Percentiles rank a stretch among this genome's conserved stretches.
Conservation (phyloP, 2,888 invertebrate genomes). For the Lasioglossum pauxillum region DNA sequence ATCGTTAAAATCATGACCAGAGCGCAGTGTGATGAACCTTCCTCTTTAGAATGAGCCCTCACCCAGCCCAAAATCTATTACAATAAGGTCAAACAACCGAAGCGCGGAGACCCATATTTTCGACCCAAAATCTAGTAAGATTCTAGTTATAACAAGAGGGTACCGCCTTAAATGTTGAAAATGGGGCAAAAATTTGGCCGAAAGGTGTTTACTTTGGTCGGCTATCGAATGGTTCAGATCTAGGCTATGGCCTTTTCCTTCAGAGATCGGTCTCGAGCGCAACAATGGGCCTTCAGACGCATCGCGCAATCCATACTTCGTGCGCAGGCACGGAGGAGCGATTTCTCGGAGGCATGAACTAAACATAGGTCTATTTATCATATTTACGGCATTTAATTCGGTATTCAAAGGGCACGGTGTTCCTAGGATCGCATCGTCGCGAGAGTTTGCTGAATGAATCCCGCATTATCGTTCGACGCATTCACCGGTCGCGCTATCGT, state of each 20-base stretch:
- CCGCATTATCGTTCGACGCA: conserved; percentile 51
- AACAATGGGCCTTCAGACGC: neutral
- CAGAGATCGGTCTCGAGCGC: neutral
- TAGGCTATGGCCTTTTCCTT: neutral
- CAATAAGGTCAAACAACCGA: no score
- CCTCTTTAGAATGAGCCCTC: no score
- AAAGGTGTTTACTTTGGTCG: no score
- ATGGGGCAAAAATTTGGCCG: no score
- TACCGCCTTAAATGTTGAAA: no score
- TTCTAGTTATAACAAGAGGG: no score
- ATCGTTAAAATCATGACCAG: no score
- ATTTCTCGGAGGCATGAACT: neutral
- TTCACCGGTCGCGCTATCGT: conserved; percentile 38
- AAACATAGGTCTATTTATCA: conserved; percentile 5
- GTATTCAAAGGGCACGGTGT: conserved; percentile 33
- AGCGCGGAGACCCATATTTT: no score
- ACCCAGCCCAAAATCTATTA: no score
- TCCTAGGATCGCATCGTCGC: conserved; percentile 8
- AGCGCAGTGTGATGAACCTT: no score
- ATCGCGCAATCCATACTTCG: neutral
- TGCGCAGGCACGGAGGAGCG: neutral
- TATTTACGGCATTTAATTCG: conserved; percentile 45
- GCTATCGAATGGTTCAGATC: no score
- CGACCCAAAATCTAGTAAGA: no score
- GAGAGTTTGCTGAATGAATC: conserved; percentile 27